Percentiles rank a stretch among this genome's conserved stretches.
Conservation (phyloP, 1,140 invertebrate species). For the Euborellia annulipes region DNA sequence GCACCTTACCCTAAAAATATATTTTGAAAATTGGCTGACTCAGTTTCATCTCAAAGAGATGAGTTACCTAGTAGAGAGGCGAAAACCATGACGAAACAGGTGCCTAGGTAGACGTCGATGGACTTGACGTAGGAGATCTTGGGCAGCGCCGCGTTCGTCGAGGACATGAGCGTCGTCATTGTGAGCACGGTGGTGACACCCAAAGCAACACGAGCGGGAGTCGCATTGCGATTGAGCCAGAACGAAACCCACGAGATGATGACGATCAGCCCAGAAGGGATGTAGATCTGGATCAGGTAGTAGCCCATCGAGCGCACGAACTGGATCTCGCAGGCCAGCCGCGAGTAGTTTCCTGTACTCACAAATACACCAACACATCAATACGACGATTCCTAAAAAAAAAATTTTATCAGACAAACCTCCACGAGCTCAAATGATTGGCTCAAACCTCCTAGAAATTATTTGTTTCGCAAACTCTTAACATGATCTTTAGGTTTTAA, state of each 20-base stretch:
- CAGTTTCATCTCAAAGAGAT: too few relatives aligned
- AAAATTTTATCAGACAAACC: too few relatives aligned
- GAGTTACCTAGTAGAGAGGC: conserved; percentile 83
- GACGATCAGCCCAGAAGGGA: conserved; percentile 95
- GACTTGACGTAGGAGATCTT: conserved; percentile 98
- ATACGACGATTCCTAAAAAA: too few relatives aligned
- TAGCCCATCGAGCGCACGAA: conserved; percentile 97
- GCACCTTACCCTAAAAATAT: too few relatives aligned
- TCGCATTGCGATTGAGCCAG: conserved; percentile 83
- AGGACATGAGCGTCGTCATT: conserved; percentile 98
- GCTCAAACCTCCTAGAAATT: too few relatives aligned
- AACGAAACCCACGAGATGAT: conserved; percentile 98
- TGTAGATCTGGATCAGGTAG: conserved; percentile 99
- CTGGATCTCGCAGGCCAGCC: conserved; percentile 92
- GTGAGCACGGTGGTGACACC: conserved; percentile 96
- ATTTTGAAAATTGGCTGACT: too few relatives aligned
- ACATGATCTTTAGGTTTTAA: too few relatives aligned
- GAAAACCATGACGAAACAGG: conserved; percentile 96
- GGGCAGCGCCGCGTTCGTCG: conserved; percentile 91
- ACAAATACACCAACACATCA: not conserved
- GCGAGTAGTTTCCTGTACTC: conserved; percentile 85
- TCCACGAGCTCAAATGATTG: too few relatives aligned
- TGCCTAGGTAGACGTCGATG: conserved; percentile 95
- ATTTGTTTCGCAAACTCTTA: too few relatives aligned
- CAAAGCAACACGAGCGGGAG: conserved; percentile 87